phyloP scores from a whole-genome alignment of 2,888 invertebrate species.

The Scaptomyza flava region DNA sequence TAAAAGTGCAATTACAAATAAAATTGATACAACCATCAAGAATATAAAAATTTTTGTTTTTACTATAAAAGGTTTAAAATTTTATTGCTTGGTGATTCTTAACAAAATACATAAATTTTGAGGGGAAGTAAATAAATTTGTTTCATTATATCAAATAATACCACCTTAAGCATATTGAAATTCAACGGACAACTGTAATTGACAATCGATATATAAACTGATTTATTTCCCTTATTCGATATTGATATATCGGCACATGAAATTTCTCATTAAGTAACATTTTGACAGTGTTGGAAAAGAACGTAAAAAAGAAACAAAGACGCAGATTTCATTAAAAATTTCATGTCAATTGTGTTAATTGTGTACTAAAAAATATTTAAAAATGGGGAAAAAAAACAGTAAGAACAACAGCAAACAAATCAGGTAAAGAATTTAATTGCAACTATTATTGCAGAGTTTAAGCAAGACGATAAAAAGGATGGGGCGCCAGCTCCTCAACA shows the following conservation, averaged over 20 bases:
- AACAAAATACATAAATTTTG: background rate
- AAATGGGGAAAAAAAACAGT: conserved; percentile 68
- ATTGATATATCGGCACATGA: background rate
- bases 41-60: conserved; percentile 31
- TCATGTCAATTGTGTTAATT: background rate
- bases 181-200: background rate
- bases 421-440: no score
- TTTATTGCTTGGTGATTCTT: no score
- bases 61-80: background rate
- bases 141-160: no score
- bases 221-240: conserved; percentile 19
- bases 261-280: background rate
- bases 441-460: conserved; percentile 29
- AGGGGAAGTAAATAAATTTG: background rate
- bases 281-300: conserved; percentile 1
- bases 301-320: background rate
- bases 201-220: background rate
- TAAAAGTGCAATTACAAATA: conserved; percentile 77
- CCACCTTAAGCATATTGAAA: background rate
- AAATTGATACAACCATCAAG: conserved; percentile 65
- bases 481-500: conserved; percentile 21
- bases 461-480: conserved; percentile 1
- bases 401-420: conserved; percentile 11
- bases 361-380: background rate
- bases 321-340: background rate